Evolutionary conservation across 1,140 invertebrate species (phyloP).

Genomic region (Eurosta solidaginis): DNA sequence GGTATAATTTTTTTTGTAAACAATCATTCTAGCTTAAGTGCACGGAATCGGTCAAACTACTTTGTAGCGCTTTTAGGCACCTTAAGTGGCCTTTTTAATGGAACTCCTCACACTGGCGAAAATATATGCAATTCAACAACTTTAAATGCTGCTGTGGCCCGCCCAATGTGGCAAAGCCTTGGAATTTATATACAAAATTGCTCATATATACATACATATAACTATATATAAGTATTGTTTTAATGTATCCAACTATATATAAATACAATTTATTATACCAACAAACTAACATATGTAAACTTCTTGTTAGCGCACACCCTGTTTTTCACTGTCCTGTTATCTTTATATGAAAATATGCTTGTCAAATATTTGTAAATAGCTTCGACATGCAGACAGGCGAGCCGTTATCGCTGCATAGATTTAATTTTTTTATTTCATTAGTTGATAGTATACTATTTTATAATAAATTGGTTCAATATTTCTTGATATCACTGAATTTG

Average conservation of each 20-base stretch:
- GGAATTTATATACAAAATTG: too few relatives aligned
- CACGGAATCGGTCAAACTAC: background rate
- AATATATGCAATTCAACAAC: background rate
- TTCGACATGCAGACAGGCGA: background rate
- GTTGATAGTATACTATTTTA: too few relatives aligned
- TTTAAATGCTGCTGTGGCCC: too few relatives aligned
- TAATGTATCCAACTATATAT: too few relatives aligned
- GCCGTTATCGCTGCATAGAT: conserved; percentile 1
- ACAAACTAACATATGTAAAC: too few relatives aligned
- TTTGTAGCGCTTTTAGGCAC: background rate
- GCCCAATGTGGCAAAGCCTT: background rate
- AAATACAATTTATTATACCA: too few relatives aligned
- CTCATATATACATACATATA: too few relatives aligned
- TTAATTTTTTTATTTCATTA: background rate
- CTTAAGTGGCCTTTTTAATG: background rate
- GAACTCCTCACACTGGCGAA: background rate
- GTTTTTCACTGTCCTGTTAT: background rate
- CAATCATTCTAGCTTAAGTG: background rate
- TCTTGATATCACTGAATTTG: background rate
- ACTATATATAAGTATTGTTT: too few relatives aligned
- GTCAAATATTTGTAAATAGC: conserved; percentile 25
- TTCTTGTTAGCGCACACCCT: too few relatives aligned
- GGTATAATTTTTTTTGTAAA: background rate
- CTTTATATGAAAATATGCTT: conserved; percentile 17
- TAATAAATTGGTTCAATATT: background rate